These are phyloP conservation scores for Coptodon rendalli DNA, from an alignment of 2,113 vertebrate species.

Conservation along the genomic window DNA sequence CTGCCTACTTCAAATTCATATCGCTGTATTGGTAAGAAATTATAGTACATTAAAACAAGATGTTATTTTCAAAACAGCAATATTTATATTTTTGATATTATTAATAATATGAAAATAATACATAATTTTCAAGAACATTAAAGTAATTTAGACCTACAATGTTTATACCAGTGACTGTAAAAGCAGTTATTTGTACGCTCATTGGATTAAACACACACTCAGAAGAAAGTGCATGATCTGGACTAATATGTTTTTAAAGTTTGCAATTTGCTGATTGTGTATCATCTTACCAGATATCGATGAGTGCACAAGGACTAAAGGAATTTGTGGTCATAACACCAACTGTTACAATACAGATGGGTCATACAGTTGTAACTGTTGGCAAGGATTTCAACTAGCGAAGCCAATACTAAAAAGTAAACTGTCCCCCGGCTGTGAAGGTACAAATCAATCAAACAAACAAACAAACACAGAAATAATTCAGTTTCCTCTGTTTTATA, in stretches of 20 bases:
- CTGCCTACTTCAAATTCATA: slow-evolving; percentile 3
- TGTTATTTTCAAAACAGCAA: not conserved
- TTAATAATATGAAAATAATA: not conserved
- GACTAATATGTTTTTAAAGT: not conserved
- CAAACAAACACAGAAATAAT: not conserved
- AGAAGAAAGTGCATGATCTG: not conserved
- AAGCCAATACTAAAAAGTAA: not conserved
- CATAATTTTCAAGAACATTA: not conserved
- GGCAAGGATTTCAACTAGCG: not conserved
- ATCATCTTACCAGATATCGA: slow-evolving; percentile 29
- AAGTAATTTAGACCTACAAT: not conserved
- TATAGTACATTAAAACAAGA: not conserved
- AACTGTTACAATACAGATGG: slow-evolving; percentile 25
- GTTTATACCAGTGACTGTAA: not conserved
- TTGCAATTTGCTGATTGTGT: not conserved
- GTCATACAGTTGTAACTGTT: slow-evolving; percentile 4
- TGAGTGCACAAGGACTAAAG: not conserved
- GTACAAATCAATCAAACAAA: not conserved
- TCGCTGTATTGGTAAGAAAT: slow-evolving; percentile 47
- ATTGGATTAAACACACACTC: not conserved
- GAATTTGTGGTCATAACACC: not conserved
- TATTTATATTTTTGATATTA: no score
- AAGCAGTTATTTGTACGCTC: not conserved
- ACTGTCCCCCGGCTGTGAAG: not conserved
- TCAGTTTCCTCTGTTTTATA: not conserved